Evolutionary conservation across 2,113 vertebrate species (phyloP).

Genomic region (Prunella fulvescens): DNA sequence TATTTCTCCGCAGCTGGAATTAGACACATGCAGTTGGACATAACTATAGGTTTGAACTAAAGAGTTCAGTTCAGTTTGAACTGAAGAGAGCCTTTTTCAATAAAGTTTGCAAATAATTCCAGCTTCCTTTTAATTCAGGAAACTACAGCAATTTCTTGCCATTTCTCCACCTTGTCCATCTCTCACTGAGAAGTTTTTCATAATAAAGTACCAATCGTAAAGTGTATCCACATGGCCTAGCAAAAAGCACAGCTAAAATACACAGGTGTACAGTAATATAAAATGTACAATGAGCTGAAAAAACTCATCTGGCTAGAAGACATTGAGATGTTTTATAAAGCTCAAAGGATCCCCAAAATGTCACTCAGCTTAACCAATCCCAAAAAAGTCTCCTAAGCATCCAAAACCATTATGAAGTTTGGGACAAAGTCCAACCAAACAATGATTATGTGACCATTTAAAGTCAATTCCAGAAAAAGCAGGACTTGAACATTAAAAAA

Average conservation of each 20-base stretch:
- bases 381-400: not conserved
- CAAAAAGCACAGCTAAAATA: not conserved
- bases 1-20: not conserved
- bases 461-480: not conserved
- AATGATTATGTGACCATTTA: not conserved
- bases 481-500: not conserved
- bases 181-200: not conserved
- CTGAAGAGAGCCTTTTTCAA: not conserved
- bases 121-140: not conserved
- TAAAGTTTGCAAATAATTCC: not conserved
- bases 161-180: not conserved
- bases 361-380: not conserved
- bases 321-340: not conserved
- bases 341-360: not conserved
- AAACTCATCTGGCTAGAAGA: not conserved
- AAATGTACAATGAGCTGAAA: not conserved
- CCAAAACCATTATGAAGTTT: not conserved
- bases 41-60: not conserved
- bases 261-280: not conserved
- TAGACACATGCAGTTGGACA: not conserved
- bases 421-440: not conserved
- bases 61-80: no score
- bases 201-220: not conserved
- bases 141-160: not conserved
- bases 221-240: not conserved